A percentile compares a stretch with the other conserved stretches of the same genome.
phyloP scores from a whole-genome alignment of 2,113 vertebrate genomes.

The Chaetops frenatus region DNA sequence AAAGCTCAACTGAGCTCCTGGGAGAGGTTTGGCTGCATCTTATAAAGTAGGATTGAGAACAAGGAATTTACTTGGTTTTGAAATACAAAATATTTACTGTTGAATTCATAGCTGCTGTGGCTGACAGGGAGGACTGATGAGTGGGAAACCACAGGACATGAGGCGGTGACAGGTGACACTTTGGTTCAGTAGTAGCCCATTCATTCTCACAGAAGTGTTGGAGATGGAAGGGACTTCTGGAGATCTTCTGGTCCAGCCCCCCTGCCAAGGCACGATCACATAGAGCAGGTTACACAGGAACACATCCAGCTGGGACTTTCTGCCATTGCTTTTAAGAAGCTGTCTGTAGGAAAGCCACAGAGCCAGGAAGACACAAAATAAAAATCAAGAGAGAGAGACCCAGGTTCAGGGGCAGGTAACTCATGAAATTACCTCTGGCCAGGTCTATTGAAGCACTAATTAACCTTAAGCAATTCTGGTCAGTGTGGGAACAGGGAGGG shows the following conservation, averaged over 20 bases:
- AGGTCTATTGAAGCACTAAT: not conserved
- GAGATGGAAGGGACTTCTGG: not conserved
- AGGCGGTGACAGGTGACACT: not conserved
- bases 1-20: not conserved
- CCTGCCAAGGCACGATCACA: not conserved
- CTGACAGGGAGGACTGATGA: not conserved
- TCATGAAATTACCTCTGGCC: not conserved
- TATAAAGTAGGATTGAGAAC: not conserved
- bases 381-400: not conserved
- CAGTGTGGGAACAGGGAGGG: not conserved
- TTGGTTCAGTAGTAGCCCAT: not conserved
- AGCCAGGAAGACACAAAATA: not conserved
- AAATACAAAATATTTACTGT: not conserved
- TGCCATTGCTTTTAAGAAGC: not conserved
- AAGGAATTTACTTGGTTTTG: not conserved
- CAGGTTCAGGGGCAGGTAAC: not conserved
- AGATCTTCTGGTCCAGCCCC: not conserved
- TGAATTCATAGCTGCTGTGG: not conserved
- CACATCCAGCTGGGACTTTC: not conserved
- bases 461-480: not conserved
- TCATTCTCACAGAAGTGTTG: fast-evolving
- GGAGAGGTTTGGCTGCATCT: not conserved
- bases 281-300: not conserved
- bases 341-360: not conserved
- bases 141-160: not conserved